These are phyloP conservation scores for Hylomyscus alleni DNA, from an alignment of 2,797 vertebrate species.

Conservation along the genomic window DNA sequence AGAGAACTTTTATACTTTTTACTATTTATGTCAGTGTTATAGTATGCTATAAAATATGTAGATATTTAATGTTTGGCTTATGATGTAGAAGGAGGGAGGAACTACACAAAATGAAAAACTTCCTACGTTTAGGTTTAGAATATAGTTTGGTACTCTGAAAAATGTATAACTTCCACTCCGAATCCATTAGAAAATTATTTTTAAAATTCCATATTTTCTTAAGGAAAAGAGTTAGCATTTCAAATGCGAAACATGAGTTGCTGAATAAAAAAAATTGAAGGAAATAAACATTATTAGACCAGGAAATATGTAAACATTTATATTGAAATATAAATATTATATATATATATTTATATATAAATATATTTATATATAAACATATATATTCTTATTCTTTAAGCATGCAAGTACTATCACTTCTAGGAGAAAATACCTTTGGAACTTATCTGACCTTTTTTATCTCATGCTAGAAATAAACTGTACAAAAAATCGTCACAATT, in stretches of 20 bases:
- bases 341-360: not conserved
- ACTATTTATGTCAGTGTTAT: not conserved
- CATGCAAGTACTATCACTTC: not conserved
- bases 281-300: not conserved
- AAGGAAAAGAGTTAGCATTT: not conserved
- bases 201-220: not conserved
- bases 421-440: not conserved
- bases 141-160: not conserved
- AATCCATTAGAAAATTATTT: not conserved
- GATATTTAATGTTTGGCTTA: not conserved
- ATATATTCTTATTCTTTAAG: not conserved
- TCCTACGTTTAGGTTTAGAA: not conserved
- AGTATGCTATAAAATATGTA: not conserved
- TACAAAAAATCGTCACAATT: not conserved
- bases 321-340: not conserved
- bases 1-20: not conserved
- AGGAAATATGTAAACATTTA: not conserved
- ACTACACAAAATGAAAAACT: not conserved
- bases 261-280: not conserved
- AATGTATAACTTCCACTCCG: not conserved
- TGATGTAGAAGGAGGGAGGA: not conserved
- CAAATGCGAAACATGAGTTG: not conserved
- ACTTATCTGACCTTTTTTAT: not conserved
- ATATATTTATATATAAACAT: too few relatives aligned
- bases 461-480: not conserved